Conservation (phyloP, 1,140 invertebrate species). For the Meloidogyne floridensis region DNA sequence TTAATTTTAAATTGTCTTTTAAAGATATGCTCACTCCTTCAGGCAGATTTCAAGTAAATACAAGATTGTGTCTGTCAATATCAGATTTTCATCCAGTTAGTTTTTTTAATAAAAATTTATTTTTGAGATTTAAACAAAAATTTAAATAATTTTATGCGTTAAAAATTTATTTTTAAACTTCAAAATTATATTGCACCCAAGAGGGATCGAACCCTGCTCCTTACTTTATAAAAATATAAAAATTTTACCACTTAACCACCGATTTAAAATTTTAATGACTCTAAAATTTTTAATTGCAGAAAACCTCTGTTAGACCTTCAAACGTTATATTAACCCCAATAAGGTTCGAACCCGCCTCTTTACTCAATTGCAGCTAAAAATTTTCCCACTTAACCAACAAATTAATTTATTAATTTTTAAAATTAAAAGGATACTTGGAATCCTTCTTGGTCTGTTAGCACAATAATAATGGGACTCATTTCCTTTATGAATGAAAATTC, state of each 20-base stretch:
- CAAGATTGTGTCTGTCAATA: slow-evolving; percentile 89
- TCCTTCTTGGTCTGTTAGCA: slow-evolving; percentile 93
- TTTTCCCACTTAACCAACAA: too few species aligned
- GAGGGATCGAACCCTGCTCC: too few species aligned
- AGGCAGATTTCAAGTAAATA: slow-evolving; percentile 80
- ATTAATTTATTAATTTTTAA: neutral
- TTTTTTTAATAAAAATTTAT: neutral
- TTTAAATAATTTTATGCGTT: too few species aligned
- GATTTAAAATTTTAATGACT: too few species aligned
- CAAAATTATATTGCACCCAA: too few species aligned
- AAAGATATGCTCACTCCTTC: slow-evolving; percentile 81
- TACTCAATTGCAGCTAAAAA: neutral
- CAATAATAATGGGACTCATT: slow-evolving; percentile 86
- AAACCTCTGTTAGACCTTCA: too few species aligned
- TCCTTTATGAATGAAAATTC: slow-evolving; percentile 59
- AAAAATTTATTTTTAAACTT: too few species aligned
- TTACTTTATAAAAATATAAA: too few species aligned
- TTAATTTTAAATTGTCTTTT: neutral
- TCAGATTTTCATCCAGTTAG: slow-evolving; percentile 91
- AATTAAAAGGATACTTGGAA: slow-evolving; percentile 79
- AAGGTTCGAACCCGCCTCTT: neutral
- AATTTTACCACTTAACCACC: too few species aligned
- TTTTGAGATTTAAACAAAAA: too few species aligned
- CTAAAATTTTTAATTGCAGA: too few species aligned
- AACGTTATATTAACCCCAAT: too few species aligned